Evolutionary conservation across 2,888 invertebrate species (phyloP), one percentile per base, ranked within the genome.

Genomic region (Boloria euphrosyne): DNA sequence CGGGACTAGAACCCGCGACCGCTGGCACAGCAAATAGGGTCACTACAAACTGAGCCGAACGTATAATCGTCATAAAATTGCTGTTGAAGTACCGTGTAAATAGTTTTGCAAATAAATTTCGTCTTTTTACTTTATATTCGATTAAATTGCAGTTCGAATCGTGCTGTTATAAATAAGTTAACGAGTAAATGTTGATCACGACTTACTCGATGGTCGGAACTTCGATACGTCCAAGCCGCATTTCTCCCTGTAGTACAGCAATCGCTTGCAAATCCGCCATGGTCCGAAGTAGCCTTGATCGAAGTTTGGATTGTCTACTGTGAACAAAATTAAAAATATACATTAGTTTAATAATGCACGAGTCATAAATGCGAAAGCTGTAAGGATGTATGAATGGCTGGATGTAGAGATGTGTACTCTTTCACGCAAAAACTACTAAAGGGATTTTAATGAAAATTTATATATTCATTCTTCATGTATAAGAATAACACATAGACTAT

Each of bases 231-330:
- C 95, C 75, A 94, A 93, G 70, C 96, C 97, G 79, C 97, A 97
- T 90, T 96, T 94, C 86, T 97, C 96, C 75, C 97, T 93, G 86
- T 96, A 95, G 91, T 96, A 97, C 13, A 95, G 92, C 75, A 96
- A 90, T 79, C 94, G 93, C 89, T 96, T 97, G 94, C 97, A 97
- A 68, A 96, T 95, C 78, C 95, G 95, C 95, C 97, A 97, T 80
- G 97, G 97, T 70, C 97, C 97, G 81, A 97, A 97, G 89, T 97
- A 97, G 54, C 97, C 97, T 74, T 93, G 94, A 83, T 97, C 97
- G 77, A 93, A 94, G 78, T 94, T 95, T 75, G 88, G 89, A 74
- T 93, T 93, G 66, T 94, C 94, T 79, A 93, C 96, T 96, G 93
- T 52, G 72, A 76, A 82, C 76, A 83, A 85, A 50, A 59, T 38